Conservation (phyloP, 2,888 invertebrate genomes). For the Agrotis clavis region DNA sequence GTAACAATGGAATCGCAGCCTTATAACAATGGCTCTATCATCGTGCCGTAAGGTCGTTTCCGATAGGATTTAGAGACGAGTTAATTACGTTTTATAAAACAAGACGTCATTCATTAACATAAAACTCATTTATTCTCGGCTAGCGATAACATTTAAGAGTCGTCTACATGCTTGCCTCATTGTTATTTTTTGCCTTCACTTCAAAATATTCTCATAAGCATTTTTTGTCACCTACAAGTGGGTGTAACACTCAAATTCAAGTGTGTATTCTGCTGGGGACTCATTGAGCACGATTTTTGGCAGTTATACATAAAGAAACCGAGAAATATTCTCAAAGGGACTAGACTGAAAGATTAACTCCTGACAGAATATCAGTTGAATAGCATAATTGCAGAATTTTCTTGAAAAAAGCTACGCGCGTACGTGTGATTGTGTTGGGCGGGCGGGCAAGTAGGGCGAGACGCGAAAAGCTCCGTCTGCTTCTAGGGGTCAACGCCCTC, state of each 20-base stretch:
- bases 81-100: slow-evolving; percentile 15
- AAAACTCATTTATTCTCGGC: slow-evolving; percentile 10
- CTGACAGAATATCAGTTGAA: not conserved
- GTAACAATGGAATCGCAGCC: slow-evolving; percentile 58
- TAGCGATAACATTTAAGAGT: slow-evolving; percentile 23
- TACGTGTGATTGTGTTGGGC: slow-evolving; percentile 75
- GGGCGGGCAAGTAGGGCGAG: slow-evolving; percentile 88
- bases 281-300: slow-evolving; percentile 75
- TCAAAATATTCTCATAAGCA: slow-evolving; percentile 56
- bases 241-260: slow-evolving; percentile 56
- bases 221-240: slow-evolving; percentile 51
- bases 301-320: slow-evolving; percentile 25
- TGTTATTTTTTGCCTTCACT: slow-evolving; percentile 55
- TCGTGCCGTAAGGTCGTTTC: slow-evolving; percentile 34
- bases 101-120: slow-evolving; percentile 20
- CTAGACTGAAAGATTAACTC: not conserved
- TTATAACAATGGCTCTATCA: slow-evolving; percentile 47
- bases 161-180: slow-evolving; percentile 38
- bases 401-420: slow-evolving; percentile 51
- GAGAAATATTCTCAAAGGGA: not conserved
- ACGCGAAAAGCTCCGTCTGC: slow-evolving; percentile 88
- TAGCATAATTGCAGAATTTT: slow-evolving; percentile 18
- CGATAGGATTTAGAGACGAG: slow-evolving; percentile 23
- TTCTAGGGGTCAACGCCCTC: slow-evolving; percentile 85
- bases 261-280: slow-evolving; percentile 51